Evolutionary conservation across 2,113 vertebrate genomes (phyloP).

Genomic region (Dasyurus viverrinus): DNA sequence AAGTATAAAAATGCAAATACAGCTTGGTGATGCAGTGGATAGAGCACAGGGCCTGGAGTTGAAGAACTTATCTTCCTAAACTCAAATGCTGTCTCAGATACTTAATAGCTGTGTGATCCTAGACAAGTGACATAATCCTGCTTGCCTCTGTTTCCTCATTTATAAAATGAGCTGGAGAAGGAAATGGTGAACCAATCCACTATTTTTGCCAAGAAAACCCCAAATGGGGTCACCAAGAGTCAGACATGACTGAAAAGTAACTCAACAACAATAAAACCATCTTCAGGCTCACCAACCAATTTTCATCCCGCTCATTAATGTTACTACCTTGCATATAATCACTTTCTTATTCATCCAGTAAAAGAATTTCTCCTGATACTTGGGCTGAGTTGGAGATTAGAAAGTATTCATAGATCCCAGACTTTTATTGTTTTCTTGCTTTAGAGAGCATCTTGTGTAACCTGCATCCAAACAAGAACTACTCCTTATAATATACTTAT

Average conservation of each 20-base stretch:
- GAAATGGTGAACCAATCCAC: neutral
- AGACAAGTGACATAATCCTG: neutral
- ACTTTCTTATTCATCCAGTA: neutral
- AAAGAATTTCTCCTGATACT: neutral
- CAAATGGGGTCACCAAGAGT: neutral
- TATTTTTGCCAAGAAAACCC: neutral
- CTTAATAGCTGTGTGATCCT: neutral
- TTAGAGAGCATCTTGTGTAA: neutral
- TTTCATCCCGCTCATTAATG: neutral
- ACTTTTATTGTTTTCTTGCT: neutral
- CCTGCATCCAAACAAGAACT: neutral
- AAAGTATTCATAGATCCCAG: neutral
- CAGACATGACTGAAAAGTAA: neutral
- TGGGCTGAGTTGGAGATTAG: neutral
- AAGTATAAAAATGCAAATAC: neutral
- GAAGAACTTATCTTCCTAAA: neutral
- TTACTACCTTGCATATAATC: neutral
- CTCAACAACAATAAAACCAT: neutral
- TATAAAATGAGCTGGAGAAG: neutral
- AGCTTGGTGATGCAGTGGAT: neutral
- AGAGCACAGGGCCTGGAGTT: neutral
- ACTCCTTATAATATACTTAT: neutral
- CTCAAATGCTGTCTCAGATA: neutral
- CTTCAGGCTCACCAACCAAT: neutral
- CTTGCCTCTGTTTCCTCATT: neutral